Base-by-base conservation (phyloP, 2,888 invertebrate species). In the Oeneis ivallda region DNA sequence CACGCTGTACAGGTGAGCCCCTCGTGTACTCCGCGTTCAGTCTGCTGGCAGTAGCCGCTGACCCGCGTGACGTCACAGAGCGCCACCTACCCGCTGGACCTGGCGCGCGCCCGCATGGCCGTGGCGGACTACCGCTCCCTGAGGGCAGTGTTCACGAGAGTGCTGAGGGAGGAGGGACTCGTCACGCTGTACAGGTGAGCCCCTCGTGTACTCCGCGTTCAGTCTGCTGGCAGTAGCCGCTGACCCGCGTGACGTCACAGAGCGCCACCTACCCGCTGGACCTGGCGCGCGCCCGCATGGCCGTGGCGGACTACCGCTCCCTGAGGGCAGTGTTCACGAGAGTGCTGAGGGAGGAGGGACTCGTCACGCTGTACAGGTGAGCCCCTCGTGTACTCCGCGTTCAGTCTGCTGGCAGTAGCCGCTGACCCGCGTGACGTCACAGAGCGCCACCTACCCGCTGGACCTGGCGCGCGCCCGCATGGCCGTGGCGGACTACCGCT, bases 21-120 rank as follows among this genome's bases (percentile, higher is more conserved):
- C 26, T 26, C 26, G 26, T 26, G 26, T 4, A 5, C 26, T 26
- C 26, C 26, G 26, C 26, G n/a, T n/a, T n/a, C n/a, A n/a, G n/a
- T 7, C 88, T 91, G 64, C 94, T 96, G 75, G 96, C 98, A 81
- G 69, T 98, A 54, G 98, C 99, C 99, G 0, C 85, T 99, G 75
- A 99, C 99, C 3, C 99, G 99, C 11, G 95, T 97, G 59, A 98
- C 99, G 62, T 98, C 99, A 6, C 98, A 98, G 80, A 94, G 96
- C 49, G 87, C 96, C 63, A 99, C 99, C 0, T 99, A 99, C 92
- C 99, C 99, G 0, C 92, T 99, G 76, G 99, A 99, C 90, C 92
- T 99, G 82, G 99, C 98, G 26, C 93, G 99, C 74, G 99, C 99
- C 17, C 93, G 99, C 74, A 98, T 99, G 97, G 99, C 99, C 13